These are phyloP conservation scores for Asbolus verrucosus DNA, from an alignment of 1,140 invertebrate species.

Conservation along the genomic window DNA sequence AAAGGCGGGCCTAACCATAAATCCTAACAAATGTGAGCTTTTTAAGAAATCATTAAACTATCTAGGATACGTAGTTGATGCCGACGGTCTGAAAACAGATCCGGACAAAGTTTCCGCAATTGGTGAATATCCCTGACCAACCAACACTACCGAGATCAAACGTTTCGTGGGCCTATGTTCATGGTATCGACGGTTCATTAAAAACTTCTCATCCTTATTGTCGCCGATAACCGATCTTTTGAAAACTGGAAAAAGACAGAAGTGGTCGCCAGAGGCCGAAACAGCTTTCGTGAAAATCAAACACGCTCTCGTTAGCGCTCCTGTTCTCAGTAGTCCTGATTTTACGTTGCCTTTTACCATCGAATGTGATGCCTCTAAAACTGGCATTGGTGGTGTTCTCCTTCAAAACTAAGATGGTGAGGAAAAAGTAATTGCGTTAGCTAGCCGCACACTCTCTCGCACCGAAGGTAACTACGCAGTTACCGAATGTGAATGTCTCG, in stretches of 20 bases:
- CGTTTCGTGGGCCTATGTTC: slow-evolving; percentile 62
- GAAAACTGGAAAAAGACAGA: slow-evolving; percentile 9
- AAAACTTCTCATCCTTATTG: slow-evolving; percentile 59
- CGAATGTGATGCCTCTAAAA: slow-evolving; percentile 62
- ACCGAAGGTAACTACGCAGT: background rate
- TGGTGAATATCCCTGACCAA: slow-evolving; percentile 62
- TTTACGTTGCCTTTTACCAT: slow-evolving; percentile 60
- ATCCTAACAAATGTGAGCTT: too few relatives aligned
- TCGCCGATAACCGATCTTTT: slow-evolving; percentile 39
- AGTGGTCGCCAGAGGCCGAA: slow-evolving; percentile 57
- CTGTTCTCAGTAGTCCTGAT: slow-evolving; percentile 54
- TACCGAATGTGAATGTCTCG: slow-evolving; percentile 2
- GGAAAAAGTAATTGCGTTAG: slow-evolving; percentile 18
- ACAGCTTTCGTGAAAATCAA: slow-evolving; percentile 62
- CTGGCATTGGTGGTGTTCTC: slow-evolving; percentile 60
- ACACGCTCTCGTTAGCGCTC: slow-evolving; percentile 54
- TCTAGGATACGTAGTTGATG: slow-evolving; percentile 44
- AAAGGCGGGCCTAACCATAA: too few relatives aligned
- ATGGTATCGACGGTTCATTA: slow-evolving; percentile 66
- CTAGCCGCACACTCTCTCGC: background rate
- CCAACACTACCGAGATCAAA: slow-evolving; percentile 59
- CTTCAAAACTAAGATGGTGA: slow-evolving; percentile 42
- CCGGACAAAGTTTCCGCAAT: slow-evolving; percentile 65
- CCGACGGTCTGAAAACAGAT: slow-evolving; percentile 61
- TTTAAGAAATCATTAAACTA: too few relatives aligned